phyloP scores from a whole-genome alignment of 2,797 vertebrate genomes.

The Heterohyrax brucei region DNA sequence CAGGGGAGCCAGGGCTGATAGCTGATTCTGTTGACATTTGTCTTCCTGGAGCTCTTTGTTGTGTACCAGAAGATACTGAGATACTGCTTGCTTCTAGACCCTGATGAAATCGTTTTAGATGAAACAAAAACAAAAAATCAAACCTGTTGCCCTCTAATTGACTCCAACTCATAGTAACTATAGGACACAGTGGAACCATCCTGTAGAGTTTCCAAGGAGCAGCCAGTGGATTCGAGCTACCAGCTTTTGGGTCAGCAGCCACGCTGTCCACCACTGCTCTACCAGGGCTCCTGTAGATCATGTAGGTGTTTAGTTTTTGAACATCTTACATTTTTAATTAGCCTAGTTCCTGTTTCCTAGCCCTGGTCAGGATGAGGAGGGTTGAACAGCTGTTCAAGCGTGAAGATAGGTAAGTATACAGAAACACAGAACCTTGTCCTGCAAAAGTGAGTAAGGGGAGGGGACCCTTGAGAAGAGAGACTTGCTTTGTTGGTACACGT shows the following conservation, averaged over 20 bases:
- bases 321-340: conserved; percentile 6
- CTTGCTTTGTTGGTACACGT: background rate
- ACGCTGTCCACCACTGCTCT: no score
- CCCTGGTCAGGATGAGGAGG: background rate
- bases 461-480: background rate
- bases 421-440: background rate
- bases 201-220: no score
- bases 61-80: background rate
- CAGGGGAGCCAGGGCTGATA: background rate
- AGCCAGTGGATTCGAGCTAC: no score
- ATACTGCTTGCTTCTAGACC: background rate
- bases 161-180: no score
- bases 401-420: background rate
- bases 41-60: background rate
- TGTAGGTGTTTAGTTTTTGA: background rate
- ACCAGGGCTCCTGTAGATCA: background rate
- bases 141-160: no score
- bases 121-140: background rate
- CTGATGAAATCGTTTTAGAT: background rate
- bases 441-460: background rate
- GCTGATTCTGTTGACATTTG: background rate
- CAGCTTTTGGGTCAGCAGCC: no score
- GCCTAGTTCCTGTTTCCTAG: background rate
- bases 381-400: background rate
- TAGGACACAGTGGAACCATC: no score